A percentile compares a stretch with the other conserved stretches of the same genome.
These are phyloP conservation scores for Salvator merianae DNA, from an alignment of 2,113 vertebrate species.

Conservation along the genomic window DNA sequence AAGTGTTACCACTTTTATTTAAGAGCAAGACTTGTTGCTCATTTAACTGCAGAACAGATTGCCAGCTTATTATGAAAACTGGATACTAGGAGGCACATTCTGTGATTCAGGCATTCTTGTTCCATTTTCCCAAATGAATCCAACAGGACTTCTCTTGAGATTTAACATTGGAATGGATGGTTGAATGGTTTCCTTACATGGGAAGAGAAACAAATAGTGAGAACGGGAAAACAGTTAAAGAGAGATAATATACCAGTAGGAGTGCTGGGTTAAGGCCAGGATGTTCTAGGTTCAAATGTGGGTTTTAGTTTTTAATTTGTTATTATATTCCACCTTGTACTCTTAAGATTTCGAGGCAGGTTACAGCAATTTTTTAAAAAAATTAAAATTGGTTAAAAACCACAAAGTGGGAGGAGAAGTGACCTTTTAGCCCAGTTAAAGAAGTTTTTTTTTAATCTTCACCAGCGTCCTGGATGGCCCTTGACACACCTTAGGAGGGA, in stretches of 20 bases:
- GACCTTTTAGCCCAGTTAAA: too few species aligned
- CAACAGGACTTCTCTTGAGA: neutral
- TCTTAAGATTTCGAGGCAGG: too few species aligned
- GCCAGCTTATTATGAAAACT: neutral
- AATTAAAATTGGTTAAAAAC: too few species aligned
- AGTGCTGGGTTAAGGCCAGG: neutral
- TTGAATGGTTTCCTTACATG: neutral
- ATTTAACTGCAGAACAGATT: neutral
- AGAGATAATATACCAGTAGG: neutral
- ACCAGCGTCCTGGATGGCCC: too few species aligned
- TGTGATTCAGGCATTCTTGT: neutral
- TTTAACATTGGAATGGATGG: neutral
- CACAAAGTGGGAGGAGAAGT: too few species aligned
- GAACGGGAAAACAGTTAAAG: neutral
- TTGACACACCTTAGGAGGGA: too few species aligned
- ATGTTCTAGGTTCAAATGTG: neutral
- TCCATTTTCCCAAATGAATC: neutral
- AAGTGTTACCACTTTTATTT: conserved; percentile 6
- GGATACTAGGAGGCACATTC: neutral
- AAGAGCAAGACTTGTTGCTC: neutral
- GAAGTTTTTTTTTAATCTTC: too few species aligned
- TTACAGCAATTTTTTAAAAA: too few species aligned
- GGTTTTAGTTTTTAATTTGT: too few species aligned
- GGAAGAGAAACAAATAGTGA: neutral
- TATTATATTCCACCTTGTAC: too few species aligned